phyloP scores from a whole-genome alignment of 2,888 invertebrate species.

The Hirtodrosophila confusa region DNA sequence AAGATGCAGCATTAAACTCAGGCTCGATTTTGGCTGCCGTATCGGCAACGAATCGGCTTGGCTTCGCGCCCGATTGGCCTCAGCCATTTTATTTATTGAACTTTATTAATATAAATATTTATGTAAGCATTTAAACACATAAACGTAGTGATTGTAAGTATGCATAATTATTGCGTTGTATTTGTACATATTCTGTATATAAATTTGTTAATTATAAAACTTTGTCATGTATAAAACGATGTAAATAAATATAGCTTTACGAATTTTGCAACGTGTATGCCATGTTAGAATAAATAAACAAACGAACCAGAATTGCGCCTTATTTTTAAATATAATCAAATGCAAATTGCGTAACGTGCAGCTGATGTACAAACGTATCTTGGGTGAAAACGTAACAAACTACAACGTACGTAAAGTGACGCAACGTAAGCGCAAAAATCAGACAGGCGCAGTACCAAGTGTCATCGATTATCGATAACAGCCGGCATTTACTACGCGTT shows the following conservation, averaged over 20 bases:
- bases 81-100: conserved; percentile 63
- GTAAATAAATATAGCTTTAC: conserved; percentile 43
- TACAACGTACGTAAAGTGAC: not conserved
- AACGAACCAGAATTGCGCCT: conserved; percentile 12
- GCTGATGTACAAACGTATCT: too few species aligned
- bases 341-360: not conserved
- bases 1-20: conserved; percentile 78
- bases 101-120: conserved; percentile 17
- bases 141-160: conserved; percentile 33
- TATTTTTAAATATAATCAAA: conserved; percentile 1
- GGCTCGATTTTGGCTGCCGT: conserved; percentile 2
- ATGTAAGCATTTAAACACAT: not conserved
- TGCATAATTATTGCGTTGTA: conserved; percentile 13
- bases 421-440: conserved; percentile 9
- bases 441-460: not conserved
- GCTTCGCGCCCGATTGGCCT: conserved; percentile 18
- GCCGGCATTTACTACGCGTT: conserved; percentile 15
- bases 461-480: conserved; percentile 13
- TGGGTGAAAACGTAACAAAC: conserved; percentile 1
- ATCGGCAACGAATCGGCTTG: conserved; percentile 13
- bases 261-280: conserved; percentile 18
- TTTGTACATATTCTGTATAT: conserved; percentile 19
- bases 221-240: conserved; percentile 19
- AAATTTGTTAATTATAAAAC: conserved; percentile 22
- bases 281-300: too few species aligned